Percentiles rank a stretch among this genome's conserved stretches.
Conservation (phyloP, 2,113 vertebrate species). For the Antechinus flavipes region DNA sequence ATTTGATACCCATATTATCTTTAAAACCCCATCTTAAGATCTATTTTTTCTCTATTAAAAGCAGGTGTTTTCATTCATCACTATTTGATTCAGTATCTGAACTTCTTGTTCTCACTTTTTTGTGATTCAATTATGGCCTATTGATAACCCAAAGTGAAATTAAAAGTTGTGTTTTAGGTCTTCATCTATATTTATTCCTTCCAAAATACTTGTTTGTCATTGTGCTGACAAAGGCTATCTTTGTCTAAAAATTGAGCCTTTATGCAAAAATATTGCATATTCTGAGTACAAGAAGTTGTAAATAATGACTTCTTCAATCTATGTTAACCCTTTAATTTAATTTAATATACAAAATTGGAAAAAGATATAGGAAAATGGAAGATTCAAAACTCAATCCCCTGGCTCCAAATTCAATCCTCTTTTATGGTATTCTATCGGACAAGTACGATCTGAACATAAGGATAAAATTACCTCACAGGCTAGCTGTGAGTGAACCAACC, state of each 20-base stretch:
- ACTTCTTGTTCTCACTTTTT: conserved; percentile 11
- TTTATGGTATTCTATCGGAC: not conserved
- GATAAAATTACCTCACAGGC: not conserved
- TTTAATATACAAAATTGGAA: conserved; percentile 58
- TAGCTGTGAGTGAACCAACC: not conserved
- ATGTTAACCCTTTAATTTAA: conserved; percentile 50
- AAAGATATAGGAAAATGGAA: conserved; percentile 59
- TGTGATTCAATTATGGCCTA: not conserved
- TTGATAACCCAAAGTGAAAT: not conserved
- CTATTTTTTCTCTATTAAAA: not conserved
- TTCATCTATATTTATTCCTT: conserved; percentile 39
- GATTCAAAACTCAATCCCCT: not conserved
- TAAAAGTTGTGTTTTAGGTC: not conserved
- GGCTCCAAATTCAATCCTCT: not conserved
- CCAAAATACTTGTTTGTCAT: not conserved
- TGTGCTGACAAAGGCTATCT: conserved; percentile 62
- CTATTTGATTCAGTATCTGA: not conserved
- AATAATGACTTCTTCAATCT: not conserved
- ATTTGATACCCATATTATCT: conserved; percentile 27
- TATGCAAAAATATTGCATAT: conserved; percentile 18
- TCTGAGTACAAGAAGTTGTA: not conserved
- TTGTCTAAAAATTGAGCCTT: conserved; percentile 49
- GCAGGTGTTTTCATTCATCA: not conserved
- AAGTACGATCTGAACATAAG: not conserved
- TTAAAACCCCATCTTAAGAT: conserved; percentile 17